Percentiles rank a stretch among this genome's conserved stretches.
These are phyloP conservation scores for Rhincodon typus DNA, from an alignment of 2,797 vertebrate species.

Conservation along the genomic window DNA sequence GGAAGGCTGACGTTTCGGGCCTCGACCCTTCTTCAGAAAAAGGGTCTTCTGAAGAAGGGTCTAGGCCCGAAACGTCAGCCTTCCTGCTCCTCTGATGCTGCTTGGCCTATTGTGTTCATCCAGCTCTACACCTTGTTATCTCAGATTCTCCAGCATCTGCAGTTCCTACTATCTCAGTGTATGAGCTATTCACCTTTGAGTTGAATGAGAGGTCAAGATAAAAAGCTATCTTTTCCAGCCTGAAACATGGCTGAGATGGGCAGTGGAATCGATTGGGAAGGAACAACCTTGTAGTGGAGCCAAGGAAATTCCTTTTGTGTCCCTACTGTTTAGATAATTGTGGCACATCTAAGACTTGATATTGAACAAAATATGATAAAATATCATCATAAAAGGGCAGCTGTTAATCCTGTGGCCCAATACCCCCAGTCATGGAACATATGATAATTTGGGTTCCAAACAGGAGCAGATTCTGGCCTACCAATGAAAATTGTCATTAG, in stretches of 20 bases:
- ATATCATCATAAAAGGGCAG: background rate
- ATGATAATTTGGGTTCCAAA: background rate
- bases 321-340: background rate
- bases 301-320: background rate
- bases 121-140: too few species aligned
- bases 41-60: too few species aligned
- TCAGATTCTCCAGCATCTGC: too few species aligned
- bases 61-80: too few species aligned
- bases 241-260: background rate
- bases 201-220: background rate
- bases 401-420: background rate
- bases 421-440: background rate
- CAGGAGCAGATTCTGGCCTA: background rate
- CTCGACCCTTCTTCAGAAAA: too few species aligned
- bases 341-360: background rate
- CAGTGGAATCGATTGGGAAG: background rate
- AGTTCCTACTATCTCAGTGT: too few species aligned
- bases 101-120: too few species aligned
- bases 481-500: background rate
- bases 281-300: too few species aligned
- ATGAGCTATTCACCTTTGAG: background rate
- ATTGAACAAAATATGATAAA: background rate
- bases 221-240: background rate
- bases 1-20: too few species aligned
- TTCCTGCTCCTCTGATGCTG: too few species aligned